Base-by-base conservation (phyloP, 2,888 invertebrate species). In the Idaea straminata region DNA sequence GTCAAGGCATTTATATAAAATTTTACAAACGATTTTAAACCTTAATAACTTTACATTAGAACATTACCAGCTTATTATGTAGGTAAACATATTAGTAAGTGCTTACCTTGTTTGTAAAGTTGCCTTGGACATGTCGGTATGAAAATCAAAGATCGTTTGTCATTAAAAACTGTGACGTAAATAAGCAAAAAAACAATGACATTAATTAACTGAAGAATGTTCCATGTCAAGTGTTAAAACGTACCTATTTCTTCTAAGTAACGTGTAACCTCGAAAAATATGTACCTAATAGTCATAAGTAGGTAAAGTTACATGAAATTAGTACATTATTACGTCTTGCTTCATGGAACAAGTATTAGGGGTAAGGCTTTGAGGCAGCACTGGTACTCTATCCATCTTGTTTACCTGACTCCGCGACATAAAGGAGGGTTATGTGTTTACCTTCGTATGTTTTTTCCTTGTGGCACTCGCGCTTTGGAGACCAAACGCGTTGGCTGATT, bases 1-100 rank as follows among this genome's bases (percentile, higher is more conserved):
- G 85, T 83, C 85, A 87, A 86, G 84, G 84, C 70, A 70, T 72
- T 63, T 63, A 62, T 2, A 67, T 62, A 57, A 64, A 64, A 61
- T 36, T 34, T 25, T 59, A 59, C 69, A 70, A 64, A 59, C 66
- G 15, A 78, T 71, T 77, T 71, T 76, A 34, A 68, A 77, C 78
- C 69, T 71, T 80, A 81, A 64, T 59, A 5, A 7, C 35, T 59
- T 65, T 10, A 25, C 0, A 35, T 38, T 59, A 65, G 25, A 66
- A 58, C 35, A 47, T 47, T 47, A 47, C 4, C 47, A 25, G 25
- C 25, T 25, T 25, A 25, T 25, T 25, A 25, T 25, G 25, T 25
- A 25, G 3, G 13, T 47, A 7, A 47, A 4, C 5, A 10, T 47
- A 47, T 5, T 36, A 47, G 10, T 47, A 47, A 47, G 47, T 25